phyloP scores from a whole-genome alignment of 2,888 invertebrate species.

The Lissonota sp. region DNA sequence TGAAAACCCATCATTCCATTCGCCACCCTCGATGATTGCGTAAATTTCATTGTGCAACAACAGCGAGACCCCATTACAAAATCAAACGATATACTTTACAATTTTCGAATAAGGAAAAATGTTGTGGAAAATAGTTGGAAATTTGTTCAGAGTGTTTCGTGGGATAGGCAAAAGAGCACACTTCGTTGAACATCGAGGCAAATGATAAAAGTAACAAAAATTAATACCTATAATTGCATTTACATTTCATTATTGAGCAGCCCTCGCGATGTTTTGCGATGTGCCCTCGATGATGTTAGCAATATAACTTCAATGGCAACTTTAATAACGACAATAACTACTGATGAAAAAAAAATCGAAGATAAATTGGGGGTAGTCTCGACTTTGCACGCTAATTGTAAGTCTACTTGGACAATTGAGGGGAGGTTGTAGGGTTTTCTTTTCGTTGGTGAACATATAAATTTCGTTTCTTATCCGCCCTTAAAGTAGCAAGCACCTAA shows the following conservation, averaged over 20 bases:
- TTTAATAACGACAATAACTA: too few relatives aligned
- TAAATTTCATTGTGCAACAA: slow-evolving; percentile 49
- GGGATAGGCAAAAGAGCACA: too few relatives aligned
- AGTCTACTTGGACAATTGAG: slow-evolving; percentile 24
- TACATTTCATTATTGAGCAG: slow-evolving; percentile 60
- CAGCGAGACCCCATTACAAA: slow-evolving; percentile 23
- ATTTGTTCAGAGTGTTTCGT: too few relatives aligned
- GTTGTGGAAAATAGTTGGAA: too few relatives aligned
- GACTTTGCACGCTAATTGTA: background rate
- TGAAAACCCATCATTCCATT: slow-evolving; percentile 67
- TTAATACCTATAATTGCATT: slow-evolving; percentile 59
- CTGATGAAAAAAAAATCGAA: too few relatives aligned
- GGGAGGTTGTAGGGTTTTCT: slow-evolving; percentile 26
- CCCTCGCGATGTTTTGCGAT: slow-evolving; percentile 28
- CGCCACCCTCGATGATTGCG: slow-evolving; percentile 64
- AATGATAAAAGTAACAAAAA: slow-evolving; percentile 6
- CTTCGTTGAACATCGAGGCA: background rate
- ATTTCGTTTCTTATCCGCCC: slow-evolving; percentile 54
- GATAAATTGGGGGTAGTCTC: too few relatives aligned
- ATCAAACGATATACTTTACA: background rate
- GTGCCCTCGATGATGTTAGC: too few relatives aligned
- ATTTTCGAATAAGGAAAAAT: too few relatives aligned
- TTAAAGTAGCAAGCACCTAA: slow-evolving; percentile 61
- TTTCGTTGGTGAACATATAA: slow-evolving; percentile 61
- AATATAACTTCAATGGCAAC: too few relatives aligned